Percentiles rank a stretch among this genome's conserved stretches.
phyloP scores from a whole-genome alignment of 2,113 vertebrate species.

The Oreocharis arfaki region DNA sequence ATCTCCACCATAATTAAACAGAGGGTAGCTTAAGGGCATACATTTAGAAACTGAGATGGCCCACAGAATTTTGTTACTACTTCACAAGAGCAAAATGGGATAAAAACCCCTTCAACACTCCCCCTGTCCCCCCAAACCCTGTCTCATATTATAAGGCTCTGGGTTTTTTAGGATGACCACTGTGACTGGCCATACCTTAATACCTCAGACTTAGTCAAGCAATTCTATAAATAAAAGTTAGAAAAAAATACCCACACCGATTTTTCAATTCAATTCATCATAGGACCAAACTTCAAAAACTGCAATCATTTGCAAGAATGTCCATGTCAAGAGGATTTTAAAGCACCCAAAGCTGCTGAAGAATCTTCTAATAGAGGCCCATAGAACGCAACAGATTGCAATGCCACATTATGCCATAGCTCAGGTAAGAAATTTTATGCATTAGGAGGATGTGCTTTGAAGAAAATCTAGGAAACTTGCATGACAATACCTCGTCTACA shows the following conservation, averaged over 20 bases:
- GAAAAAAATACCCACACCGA: not conserved
- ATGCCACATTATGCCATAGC: not conserved
- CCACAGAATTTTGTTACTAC: not conserved
- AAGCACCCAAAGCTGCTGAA: not conserved
- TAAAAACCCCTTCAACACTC: fast-evolving
- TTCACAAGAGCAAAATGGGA: not conserved
- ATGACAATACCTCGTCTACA: not conserved
- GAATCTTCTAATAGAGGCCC: not conserved
- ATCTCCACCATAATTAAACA: not conserved
- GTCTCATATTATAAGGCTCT: not conserved
- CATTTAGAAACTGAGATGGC: not conserved
- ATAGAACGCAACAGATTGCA: not conserved
- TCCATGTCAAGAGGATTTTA: not conserved
- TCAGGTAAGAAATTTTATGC: not conserved
- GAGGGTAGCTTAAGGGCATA: not conserved
- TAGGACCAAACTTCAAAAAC: not conserved
- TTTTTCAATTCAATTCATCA: not conserved
- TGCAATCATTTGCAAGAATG: not conserved
- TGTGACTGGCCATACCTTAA: not conserved
- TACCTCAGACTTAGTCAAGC: not conserved
- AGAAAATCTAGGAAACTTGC: not conserved
- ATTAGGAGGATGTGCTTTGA: not conserved
- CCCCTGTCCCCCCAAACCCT: not conserved
- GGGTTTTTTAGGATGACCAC: not conserved
- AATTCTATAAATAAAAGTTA: not conserved